Base-by-base conservation (phyloP, 2,888 invertebrate species). In the Spilarctia lutea region DNA sequence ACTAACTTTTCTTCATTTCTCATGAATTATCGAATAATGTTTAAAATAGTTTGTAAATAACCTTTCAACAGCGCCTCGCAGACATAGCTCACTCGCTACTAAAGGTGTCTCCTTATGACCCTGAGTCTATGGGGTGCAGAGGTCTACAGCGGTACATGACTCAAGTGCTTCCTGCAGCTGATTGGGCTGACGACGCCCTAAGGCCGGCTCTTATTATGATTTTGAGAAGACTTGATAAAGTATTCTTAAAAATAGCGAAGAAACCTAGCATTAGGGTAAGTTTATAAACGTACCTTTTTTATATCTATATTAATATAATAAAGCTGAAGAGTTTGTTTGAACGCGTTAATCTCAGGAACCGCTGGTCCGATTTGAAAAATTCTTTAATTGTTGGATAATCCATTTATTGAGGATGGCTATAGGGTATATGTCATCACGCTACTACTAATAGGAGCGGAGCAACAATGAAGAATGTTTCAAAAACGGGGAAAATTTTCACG, bases 91-190 rank as follows among this genome's bases (percentile, higher is more conserved):
- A 99, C 91, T 99, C 99, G 18, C 96, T 99, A 27, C 96, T 99
- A 30, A 99, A 99, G 95, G 98, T 99, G 33, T 99, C 99, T 0
- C 99, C 99, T 0, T 99, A 99, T 92, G 99, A 99, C 94, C 98
- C 99, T 0, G 98, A 98, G 84, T 99, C 99, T 0, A 99, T 99
- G 99, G 98, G 98, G 0, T 99, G 99, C 86, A 97, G 98, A 52
- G 99, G 99, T 0, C 95, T 99, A 0, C 98, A 99, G 87, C 97
- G 98, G 81, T 99, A 99, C 88, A 99, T 98, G 98, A 98, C 97
- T 76, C 97, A 98, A 83, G 97, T 99, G 72, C 94, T 99, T 73
- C 99, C 99, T 0, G 97, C 98, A 0, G 99, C 99, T 0, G 99
- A 99, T 89, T 99, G 99, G 99, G 97, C 98, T 0, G 98, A 98